Base-by-base conservation (phyloP, 92 coral and sea anemone species). In the Diadumene lineata region DNA sequence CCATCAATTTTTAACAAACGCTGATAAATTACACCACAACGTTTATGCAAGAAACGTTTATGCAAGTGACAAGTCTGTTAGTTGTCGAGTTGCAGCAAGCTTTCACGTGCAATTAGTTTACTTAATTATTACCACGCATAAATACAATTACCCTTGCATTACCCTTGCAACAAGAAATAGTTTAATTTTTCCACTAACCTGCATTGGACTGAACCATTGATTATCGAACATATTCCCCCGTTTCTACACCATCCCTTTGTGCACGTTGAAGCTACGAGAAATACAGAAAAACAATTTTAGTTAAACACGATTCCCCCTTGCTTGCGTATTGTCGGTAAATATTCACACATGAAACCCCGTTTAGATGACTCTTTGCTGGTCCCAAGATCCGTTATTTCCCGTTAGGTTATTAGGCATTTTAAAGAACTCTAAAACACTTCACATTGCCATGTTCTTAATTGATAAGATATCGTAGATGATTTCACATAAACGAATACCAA, bases 251-350 rank as follows among this genome's bases (percentile, higher is more conserved):
- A 75, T 13, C 82, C 90, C 4, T 66, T 7, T 1, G 88, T 81
- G 84, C 98, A 93, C 76, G 87, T 86, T 78, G 97, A 87, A 70
- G 84, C 98, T 91, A 86, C 53, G 62, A 67, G 76, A 38, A 6
- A 38, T 6, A 38, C 7, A 38, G 48, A 38, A 38, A 38, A 38
- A 38, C 48, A 38, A 38, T 38, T 38, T 38, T 56, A 79, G 84
- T 80, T 84, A 84, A 82, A 84, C 51, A n/a, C n/a, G n/a, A n/a
- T n/a, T n/a, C n/a, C n/a, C n/a, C n/a, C n/a, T n/a, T n/a, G n/a
- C n/a, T n/a, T n/a, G n/a, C n/a, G n/a, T n/a, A n/a, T n/a, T 60
- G 65, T 9, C 16, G 17, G 29, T 28, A 29, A n/a, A 62, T 28
- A 13, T 22, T 30, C 15, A 62, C n/a, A 62, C 3, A 28, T 62